Evolutionary conservation across 2,113 vertebrate species (phyloP).

Genomic region (Python bivittatus): DNA sequence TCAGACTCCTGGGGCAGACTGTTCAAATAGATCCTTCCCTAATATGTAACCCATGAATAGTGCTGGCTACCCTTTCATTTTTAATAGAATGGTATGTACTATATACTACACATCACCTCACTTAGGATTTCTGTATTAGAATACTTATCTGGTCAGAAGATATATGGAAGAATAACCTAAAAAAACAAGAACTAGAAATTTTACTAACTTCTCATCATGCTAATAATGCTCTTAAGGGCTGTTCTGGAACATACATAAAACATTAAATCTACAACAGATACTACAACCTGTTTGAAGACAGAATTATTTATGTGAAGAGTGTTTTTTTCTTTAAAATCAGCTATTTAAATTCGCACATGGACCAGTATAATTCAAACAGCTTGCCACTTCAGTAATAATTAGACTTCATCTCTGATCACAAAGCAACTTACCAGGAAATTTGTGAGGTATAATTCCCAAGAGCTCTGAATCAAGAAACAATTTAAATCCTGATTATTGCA

Average conservation of each 20-base stretch:
- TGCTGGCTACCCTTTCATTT: too few species aligned
- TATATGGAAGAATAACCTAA: too few species aligned
- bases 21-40: too few species aligned
- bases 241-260: neutral
- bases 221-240: neutral
- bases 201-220: too few species aligned
- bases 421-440: too few species aligned
- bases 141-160: too few species aligned
- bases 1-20: too few species aligned
- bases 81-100: too few species aligned
- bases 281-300: neutral
- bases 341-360: neutral
- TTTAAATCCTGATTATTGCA: neutral
- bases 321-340: neutral
- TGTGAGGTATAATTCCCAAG: neutral
- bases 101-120: too few species aligned
- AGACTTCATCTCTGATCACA: neutral
- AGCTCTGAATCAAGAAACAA: neutral
- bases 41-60: too few species aligned
- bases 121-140: too few species aligned
- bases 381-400: neutral
- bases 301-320: neutral
- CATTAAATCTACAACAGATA: neutral
- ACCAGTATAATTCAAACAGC: neutral
- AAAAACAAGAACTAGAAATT: too few species aligned